A percentile compares a stretch with the other conserved stretches of the same genome.
Conservation (phyloP, 1,140 invertebrate species). For the Platyscapa corneri region DNA sequence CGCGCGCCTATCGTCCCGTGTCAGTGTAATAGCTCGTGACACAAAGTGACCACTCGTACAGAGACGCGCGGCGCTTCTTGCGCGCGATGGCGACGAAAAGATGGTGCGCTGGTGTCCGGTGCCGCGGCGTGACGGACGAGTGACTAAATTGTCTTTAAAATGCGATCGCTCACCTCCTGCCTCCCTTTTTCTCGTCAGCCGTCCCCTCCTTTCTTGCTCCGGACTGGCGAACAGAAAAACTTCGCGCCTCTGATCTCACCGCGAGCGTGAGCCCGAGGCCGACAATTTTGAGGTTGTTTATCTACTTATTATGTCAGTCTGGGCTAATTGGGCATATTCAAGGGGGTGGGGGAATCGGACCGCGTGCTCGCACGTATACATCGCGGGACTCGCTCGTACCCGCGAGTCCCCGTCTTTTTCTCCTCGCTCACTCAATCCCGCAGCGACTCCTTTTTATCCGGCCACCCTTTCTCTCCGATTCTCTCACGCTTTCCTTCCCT, state of each 20-base stretch:
- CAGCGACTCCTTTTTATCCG: conserved; percentile 3
- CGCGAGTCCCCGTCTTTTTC: conserved; percentile 6
- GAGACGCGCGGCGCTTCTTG: conserved; percentile 30
- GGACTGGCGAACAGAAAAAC: conserved; percentile 44
- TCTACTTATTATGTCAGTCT: conserved; percentile 58
- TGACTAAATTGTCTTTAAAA: conserved; percentile 56
- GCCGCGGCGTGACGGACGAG: conserved; percentile 54
- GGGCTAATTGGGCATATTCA: conserved; percentile 56
- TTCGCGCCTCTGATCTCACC: conserved; percentile 58
- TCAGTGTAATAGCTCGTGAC: conserved; percentile 51
- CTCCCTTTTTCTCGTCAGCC: conserved; percentile 6
- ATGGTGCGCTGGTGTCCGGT: conserved; percentile 15
- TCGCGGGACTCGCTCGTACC: not conserved
- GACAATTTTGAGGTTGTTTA: conserved; percentile 53
- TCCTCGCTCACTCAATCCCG: not conserved
- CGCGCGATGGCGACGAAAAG: conserved; percentile 17
- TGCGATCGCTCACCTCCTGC: conserved; percentile 50
- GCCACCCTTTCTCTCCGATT: conserved; percentile 2
- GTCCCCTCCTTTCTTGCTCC: not conserved
- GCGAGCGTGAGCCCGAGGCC: conserved; percentile 47
- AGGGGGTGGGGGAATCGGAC: not conserved
- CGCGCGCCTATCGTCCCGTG: not conserved
- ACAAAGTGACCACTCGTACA: conserved; percentile 41
- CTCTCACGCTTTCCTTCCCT: conserved; percentile 45
- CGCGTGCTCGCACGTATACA: conserved; percentile 51